Percentiles rank a stretch among this genome's conserved stretches.
Evolutionary conservation across 2,888 invertebrate species (phyloP).

Genomic region (Horisme vitalbata): DNA sequence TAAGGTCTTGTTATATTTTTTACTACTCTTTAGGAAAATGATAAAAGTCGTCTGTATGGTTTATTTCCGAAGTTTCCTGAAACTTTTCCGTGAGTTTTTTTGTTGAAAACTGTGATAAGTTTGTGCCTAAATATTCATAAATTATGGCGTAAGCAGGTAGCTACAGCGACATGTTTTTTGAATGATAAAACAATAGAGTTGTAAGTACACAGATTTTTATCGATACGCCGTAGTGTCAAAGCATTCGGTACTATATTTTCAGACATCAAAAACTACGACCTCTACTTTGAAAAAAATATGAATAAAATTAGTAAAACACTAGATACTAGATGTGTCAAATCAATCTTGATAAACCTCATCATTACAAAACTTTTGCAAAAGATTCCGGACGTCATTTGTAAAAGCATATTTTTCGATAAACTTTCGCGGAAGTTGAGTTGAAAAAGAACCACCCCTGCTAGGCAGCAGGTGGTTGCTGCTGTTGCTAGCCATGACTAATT

Average conservation of each 20-base stretch:
- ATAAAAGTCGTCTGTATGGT: constrained; percentile 28
- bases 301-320: no score
- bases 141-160: neutral
- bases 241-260: no score
- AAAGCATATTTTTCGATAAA: neutral
- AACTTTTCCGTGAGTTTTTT: constrained; percentile 21
- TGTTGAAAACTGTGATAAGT: constrained; percentile 8
- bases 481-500: no score
- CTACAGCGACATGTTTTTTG: no score
- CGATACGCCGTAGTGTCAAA: no score
- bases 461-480: no score
- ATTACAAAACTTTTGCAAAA: neutral
- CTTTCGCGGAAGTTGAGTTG: neutral
- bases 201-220: no score
- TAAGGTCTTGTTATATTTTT: constrained; percentile 40
- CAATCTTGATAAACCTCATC: neutral
- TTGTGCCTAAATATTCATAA: neutral
- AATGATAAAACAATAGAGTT: no score
- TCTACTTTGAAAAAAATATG: no score
- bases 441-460: neutral
- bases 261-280: no score
- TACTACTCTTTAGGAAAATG: constrained; percentile 34
- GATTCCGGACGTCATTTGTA: constrained; percentile 2
- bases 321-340: no score
- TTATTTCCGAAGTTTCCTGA: constrained; percentile 28